A percentile compares a stretch with the other conserved stretches of the same genome.
Conservation (phyloP, 2,113 vertebrate genomes). For the Rhea americana region DNA sequence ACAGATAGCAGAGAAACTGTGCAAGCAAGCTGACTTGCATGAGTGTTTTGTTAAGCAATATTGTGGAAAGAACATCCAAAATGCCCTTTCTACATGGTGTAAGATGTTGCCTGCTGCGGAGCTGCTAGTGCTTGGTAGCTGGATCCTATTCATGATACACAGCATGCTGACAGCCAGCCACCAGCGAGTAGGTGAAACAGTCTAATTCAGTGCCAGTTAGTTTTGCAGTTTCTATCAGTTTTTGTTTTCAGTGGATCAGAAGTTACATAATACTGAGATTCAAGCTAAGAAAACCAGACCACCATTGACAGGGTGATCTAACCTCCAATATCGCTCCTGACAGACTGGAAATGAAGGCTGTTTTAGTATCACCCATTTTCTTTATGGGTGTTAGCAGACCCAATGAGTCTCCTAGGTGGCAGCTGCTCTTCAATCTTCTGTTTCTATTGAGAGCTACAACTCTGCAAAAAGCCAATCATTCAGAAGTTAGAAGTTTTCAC, state of each 20-base stretch:
- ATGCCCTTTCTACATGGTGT: not conserved
- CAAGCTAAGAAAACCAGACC: not conserved
- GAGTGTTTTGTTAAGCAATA: not conserved
- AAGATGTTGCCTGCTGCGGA: not conserved
- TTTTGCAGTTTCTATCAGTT: slow-evolving; percentile 7
- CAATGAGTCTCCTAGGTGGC: not conserved
- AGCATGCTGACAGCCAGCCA: not conserved
- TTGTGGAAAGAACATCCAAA: slow-evolving; percentile 28
- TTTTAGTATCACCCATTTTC: not conserved
- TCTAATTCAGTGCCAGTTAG: slow-evolving; percentile 34
- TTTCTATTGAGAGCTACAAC: not conserved
- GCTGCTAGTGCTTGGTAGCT: not conserved
- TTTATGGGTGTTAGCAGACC: not conserved
- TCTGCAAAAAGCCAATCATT: not conserved
- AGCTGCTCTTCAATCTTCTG: not conserved
- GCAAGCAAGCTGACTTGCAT: not conserved
- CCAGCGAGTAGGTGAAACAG: not conserved
- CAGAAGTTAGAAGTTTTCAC: not conserved
- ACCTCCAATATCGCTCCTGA: not conserved
- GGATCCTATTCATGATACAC: slow-evolving; percentile 19
- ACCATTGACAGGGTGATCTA: not conserved
- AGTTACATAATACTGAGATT: not conserved
- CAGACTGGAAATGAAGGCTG: not conserved
- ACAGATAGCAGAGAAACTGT: not conserved
- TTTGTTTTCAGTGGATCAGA: too few species aligned